These are phyloP conservation scores for Ciconia maguari DNA, from an alignment of 2,113 vertebrate species.

Conservation along the genomic window DNA sequence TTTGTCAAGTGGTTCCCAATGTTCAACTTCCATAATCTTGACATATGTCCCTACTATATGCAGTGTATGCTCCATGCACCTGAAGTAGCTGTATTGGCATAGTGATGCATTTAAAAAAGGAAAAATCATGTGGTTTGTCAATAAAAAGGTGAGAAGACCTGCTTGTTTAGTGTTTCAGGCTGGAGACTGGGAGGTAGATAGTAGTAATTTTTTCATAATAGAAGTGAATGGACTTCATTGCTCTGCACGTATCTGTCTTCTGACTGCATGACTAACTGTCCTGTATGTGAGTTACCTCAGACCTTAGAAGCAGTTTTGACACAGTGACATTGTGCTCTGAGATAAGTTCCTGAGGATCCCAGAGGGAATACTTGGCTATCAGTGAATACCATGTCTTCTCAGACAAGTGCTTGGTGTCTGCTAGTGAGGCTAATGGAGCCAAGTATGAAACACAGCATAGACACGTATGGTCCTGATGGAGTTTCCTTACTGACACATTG, in stretches of 20 bases:
- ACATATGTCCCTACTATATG: neutral
- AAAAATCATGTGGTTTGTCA: neutral
- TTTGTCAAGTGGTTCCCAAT: neutral
- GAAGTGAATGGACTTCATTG: neutral
- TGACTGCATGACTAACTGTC: neutral
- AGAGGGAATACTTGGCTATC: neutral
- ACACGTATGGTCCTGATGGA: neutral
- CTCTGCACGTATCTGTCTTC: neutral
- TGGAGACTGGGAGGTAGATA: neutral
- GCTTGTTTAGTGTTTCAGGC: neutral
- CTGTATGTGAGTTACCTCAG: neutral
- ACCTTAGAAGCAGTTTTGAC: neutral
- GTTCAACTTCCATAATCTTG: neutral
- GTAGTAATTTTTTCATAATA: neutral
- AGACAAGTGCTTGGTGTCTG: neutral
- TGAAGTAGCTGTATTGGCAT: neutral
- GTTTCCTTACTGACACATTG: neutral
- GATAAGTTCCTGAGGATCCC: neutral
- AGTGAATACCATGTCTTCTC: neutral
- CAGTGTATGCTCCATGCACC: neutral
- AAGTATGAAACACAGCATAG: neutral
- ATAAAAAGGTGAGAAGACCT: neutral
- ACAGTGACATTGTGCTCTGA: fast-evolving
- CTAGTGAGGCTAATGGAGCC: neutral
- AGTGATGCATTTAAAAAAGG: neutral